Evolutionary conservation across 2,888 invertebrate species (phyloP).

Genomic region (Zeuzera pyrina): DNA sequence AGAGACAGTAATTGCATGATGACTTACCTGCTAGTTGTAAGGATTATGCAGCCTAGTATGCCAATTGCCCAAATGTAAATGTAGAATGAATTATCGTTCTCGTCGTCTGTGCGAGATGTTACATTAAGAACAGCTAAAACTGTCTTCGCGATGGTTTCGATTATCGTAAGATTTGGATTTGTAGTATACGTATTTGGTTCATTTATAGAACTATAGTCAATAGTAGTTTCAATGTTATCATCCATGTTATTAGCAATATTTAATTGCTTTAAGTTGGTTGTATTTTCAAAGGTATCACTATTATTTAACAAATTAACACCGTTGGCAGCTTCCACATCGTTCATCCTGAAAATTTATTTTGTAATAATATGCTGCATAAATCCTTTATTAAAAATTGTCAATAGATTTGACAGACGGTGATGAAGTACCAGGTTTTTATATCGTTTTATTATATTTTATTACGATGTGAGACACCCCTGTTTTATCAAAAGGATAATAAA

Average conservation of each 20-base stretch:
- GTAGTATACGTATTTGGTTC: constrained; percentile 9
- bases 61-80: constrained; percentile 75
- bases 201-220: constrained; percentile 1
- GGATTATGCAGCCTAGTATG: constrained; percentile 71
- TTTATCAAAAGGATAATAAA: no score
- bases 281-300: no score
- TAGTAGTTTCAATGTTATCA: constrained; percentile 6
- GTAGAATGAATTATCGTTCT: constrained; percentile 40
- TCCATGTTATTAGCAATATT: no score
- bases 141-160: constrained; percentile 39
- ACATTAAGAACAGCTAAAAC: constrained; percentile 35
- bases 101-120: no score
- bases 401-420: no score
- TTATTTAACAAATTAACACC: background rate
- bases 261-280: no score
- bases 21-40: constrained; percentile 69
- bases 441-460: no score
- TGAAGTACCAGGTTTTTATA: no score
- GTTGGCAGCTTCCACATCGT: constrained; percentile 33
- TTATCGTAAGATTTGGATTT: constrained; percentile 31
- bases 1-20: no score
- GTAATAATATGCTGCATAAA: no score
- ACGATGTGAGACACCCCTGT: no score
- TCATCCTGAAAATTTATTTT: constrained; percentile 59
- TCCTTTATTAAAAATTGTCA: no score